Conservation (phyloP, 2,113 vertebrate genomes). For the Accipiter virgatus region DNA sequence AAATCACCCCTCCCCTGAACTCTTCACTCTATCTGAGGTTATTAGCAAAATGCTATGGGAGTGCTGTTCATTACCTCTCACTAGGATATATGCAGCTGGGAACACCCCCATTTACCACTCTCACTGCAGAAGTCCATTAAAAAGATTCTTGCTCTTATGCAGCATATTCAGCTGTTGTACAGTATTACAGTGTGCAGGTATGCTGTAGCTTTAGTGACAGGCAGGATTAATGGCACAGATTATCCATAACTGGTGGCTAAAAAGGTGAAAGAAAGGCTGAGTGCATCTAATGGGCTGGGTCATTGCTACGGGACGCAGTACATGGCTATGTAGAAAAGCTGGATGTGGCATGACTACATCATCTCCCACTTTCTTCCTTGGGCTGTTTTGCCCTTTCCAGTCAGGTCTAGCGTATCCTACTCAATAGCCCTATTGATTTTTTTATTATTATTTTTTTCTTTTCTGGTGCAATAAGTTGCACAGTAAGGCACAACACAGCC, state of each 20-base stretch:
- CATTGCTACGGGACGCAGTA: neutral
- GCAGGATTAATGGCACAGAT: constrained; percentile 33
- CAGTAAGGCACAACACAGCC: neutral
- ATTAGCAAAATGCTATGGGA: constrained; percentile 58
- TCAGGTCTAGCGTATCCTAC: neutral
- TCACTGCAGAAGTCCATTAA: neutral
- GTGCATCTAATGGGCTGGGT: neutral
- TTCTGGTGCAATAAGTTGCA: neutral
- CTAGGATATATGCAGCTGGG: constrained; percentile 33
- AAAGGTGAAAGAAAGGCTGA: constrained; percentile 11
- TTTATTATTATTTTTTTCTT: neutral
- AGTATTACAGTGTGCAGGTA: neutral
- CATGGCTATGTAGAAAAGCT: neutral
- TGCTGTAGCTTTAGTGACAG: neutral
- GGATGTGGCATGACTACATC: neutral
- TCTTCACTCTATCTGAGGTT: constrained; percentile 46
- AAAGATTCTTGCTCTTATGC: neutral
- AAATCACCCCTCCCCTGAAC: constrained; percentile 33
- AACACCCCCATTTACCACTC: constrained; percentile 38
- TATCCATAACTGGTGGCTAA: constrained; percentile 13
- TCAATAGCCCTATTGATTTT: neutral
- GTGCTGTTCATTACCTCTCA: constrained; percentile 48
- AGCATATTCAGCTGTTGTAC: neutral
- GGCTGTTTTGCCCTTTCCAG: neutral
- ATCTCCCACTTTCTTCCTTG: neutral